phyloP scores from a whole-genome alignment of 2,113 vertebrate species.

The Dissostichus mawsoni region DNA sequence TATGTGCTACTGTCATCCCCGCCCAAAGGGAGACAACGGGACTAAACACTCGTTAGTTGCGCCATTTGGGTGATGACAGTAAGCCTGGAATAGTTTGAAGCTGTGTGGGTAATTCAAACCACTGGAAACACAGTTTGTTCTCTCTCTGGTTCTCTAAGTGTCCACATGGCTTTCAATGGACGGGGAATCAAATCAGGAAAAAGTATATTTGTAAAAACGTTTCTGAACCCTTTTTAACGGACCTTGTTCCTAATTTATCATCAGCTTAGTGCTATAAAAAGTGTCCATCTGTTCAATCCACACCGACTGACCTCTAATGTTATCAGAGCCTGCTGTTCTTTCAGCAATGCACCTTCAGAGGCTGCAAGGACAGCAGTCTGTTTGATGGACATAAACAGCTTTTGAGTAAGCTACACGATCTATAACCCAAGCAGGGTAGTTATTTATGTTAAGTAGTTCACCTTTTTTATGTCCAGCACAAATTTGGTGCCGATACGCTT shows the following conservation, averaged over 20 bases:
- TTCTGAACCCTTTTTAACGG: background rate
- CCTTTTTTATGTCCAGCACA: background rate
- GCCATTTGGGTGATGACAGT: conserved; percentile 66
- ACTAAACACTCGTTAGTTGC: conserved; percentile 19
- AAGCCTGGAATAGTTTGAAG: conserved; percentile 38
- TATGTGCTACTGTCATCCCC: conserved; percentile 62
- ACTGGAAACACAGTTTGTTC: conserved; percentile 56
- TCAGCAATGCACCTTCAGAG: background rate
- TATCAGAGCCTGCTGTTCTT: conserved; percentile 15
- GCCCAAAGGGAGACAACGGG: conserved; percentile 54
- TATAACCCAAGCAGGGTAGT: background rate
- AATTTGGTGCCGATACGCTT: background rate
- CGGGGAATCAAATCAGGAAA: conserved; percentile 16
- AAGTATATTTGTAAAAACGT: conserved; percentile 7
- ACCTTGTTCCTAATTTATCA: background rate
- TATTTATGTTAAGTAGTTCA: background rate
- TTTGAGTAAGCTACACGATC: background rate
- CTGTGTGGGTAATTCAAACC: conserved; percentile 46
- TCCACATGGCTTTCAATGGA: conserved; percentile 42
- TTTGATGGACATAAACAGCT: background rate
- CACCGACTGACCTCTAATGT: background rate
- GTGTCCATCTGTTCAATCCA: conserved; percentile 30
- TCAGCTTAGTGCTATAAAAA: background rate
- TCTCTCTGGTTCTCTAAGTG: conserved; percentile 31
- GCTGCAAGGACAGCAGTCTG: background rate